A percentile compares a stretch with the other conserved stretches of the same genome.
phyloP scores from a whole-genome alignment of 2,797 vertebrate species.

The Vireo griseus region DNA sequence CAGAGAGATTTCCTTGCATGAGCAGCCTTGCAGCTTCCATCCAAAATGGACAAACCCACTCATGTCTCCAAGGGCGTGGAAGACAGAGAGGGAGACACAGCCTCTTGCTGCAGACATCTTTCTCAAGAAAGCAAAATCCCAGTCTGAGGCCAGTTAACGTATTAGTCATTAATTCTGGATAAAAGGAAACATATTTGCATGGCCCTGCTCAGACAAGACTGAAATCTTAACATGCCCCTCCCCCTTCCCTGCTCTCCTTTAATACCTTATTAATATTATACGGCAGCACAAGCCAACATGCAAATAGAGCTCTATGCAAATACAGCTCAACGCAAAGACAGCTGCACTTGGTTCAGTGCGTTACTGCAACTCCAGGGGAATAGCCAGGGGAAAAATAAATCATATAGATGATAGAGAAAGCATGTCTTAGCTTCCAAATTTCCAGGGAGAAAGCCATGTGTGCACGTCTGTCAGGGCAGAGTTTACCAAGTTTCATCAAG shows the following conservation, averaged over 20 bases:
- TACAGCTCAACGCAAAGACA: neutral
- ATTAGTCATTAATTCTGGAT: conserved; percentile 51
- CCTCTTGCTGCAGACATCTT: neutral
- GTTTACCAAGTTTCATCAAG: conserved; percentile 32
- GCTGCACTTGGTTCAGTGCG: neutral
- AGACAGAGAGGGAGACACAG: neutral
- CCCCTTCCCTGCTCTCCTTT: conserved; percentile 22
- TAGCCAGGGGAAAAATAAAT: conserved; percentile 39
- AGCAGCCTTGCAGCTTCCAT: neutral
- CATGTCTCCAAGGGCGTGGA: accelerated
- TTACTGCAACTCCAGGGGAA: conserved; percentile 18
- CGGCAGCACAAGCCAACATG: conserved; percentile 19
- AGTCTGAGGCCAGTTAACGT: neutral
- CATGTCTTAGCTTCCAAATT: conserved; percentile 8
- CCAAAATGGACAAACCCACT: neutral
- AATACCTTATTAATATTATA: conserved; percentile 59
- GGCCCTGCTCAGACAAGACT: conserved; percentile 40
- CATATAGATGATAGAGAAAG: conserved; percentile 2
- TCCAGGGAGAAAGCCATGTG: neutral
- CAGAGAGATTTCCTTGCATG: neutral
- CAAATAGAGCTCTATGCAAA: conserved; percentile 52
- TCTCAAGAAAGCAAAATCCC: neutral
- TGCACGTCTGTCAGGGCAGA: neutral
- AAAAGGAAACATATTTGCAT: conserved; percentile 37
- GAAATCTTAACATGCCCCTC: conserved; percentile 9